These are phyloP conservation scores for Malurus alboscapulatus DNA, from an alignment of 2,113 vertebrate genomes.

Conservation along the genomic window DNA sequence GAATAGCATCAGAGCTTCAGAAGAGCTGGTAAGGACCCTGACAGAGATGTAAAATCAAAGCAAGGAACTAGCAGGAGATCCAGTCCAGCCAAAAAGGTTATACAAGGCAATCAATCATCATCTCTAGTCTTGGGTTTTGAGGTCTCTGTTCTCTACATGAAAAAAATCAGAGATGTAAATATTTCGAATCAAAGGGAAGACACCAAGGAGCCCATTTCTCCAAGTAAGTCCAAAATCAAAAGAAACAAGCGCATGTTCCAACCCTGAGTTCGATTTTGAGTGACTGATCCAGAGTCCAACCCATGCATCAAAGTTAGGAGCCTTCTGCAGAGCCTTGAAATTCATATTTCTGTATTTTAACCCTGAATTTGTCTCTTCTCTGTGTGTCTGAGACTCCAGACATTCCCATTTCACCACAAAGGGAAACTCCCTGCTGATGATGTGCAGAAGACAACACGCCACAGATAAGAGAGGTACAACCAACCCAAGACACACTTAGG, in stretches of 20 bases:
- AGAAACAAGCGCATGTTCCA: neutral
- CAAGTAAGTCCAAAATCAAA: neutral
- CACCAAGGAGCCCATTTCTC: neutral
- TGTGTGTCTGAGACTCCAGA: neutral
- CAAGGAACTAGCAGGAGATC: neutral
- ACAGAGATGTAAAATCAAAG: neutral
- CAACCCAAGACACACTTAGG: neutral
- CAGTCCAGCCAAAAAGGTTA: neutral
- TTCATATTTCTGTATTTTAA: neutral
- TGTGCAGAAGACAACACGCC: rapidly evolving
- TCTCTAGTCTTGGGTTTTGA: neutral
- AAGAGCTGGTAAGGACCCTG: neutral
- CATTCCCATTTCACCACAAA: rapidly evolving
- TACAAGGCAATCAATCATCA: neutral
- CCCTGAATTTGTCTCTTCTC: neutral
- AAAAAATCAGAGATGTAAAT: neutral
- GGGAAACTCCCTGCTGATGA: neutral
- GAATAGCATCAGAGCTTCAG: neutral
- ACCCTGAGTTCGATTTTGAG: neutral
- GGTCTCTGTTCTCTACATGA: neutral
- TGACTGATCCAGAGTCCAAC: neutral
- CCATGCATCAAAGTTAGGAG: neutral
- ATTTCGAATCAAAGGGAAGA: neutral
- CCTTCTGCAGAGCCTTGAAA: neutral
- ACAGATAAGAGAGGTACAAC: neutral